Base-by-base conservation (phyloP, 1,140 invertebrate genomes). In the Hycleus cichorii region DNA sequence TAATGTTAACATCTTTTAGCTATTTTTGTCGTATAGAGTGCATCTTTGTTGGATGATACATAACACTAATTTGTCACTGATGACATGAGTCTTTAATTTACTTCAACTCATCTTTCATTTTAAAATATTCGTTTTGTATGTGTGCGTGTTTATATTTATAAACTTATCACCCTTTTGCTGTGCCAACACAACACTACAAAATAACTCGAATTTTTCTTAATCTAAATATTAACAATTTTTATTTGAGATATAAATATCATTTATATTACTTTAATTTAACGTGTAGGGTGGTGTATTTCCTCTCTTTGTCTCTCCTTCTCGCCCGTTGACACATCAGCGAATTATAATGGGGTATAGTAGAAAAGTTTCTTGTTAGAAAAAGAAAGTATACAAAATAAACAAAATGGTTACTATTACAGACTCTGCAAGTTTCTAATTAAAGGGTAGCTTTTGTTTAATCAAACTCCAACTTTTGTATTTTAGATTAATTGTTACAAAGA, bases 371-470 rank as follows among this genome's bases (percentile, higher is more conserved):
- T 25, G 26, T 27, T 32, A 27, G 26, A 32, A 32, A 32, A 45
- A 46, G 51, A 53, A 53, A 44, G 51, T 2, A 18, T 46, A 53
- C 51, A 53, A 53, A 53, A 45, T 53, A 53, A 53, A 53, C 51
- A 53, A 53, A 32, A 32, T 32, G 4, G 32, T 32, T 32, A 32
- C 32, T 53, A 45, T 53, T 53, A 32, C 39, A 45, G 51, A 53
- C 40, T 45, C 26, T 18, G 32, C 32, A 53, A 53, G 51, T 53
- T 53, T 53, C 51, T 53, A 53, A 53, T 53, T 45, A 53, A 53
- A 53, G 51, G 46, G 51, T 53, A 44, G 51, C 51, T 53, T 32
- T 53, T 53, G 51, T 53, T 53, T 53, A 53, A 53, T 45, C 51
- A 53, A 45, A 53, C 44, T 26, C 46, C 45, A 53, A 53, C 51